A percentile compares a stretch with the other conserved stretches of the same genome.
phyloP scores from a whole-genome alignment of 2,113 vertebrate genomes.

The Willisornis vidua region DNA sequence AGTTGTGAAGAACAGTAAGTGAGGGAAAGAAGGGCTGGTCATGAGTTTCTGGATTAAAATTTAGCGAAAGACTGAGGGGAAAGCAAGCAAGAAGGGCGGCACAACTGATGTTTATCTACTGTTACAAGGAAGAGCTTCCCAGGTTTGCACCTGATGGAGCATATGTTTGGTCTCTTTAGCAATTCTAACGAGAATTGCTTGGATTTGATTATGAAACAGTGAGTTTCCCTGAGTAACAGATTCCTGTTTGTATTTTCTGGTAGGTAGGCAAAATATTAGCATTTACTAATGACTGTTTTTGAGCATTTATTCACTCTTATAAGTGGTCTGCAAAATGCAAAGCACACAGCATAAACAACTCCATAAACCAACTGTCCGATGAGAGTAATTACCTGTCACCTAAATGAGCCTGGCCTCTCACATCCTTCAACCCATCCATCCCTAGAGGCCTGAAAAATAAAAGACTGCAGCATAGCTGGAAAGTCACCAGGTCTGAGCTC shows the following conservation, averaged over 20 bases:
- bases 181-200: neutral
- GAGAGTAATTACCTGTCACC: constrained; percentile 1
- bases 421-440: neutral
- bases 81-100: neutral
- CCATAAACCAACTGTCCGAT: neutral
- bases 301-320: neutral
- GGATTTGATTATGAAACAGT: neutral
- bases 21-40: neutral
- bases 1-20: neutral
- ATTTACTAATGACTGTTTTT: neutral
- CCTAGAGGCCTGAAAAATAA: constrained; percentile 21
- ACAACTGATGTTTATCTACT: neutral
- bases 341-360: neutral
- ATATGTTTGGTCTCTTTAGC: neutral
- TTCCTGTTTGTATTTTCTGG: neutral
- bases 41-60: neutral
- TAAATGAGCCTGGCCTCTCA: neutral
- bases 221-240: neutral
- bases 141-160: neutral
- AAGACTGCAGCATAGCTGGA: constrained; percentile 24
- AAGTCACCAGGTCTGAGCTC: constrained; percentile 22
- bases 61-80: neutral
- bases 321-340: neutral
- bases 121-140: neutral
- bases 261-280: neutral